These are phyloP conservation scores for Apus apus DNA, from an alignment of 2,113 vertebrate species.

Conservation along the genomic window DNA sequence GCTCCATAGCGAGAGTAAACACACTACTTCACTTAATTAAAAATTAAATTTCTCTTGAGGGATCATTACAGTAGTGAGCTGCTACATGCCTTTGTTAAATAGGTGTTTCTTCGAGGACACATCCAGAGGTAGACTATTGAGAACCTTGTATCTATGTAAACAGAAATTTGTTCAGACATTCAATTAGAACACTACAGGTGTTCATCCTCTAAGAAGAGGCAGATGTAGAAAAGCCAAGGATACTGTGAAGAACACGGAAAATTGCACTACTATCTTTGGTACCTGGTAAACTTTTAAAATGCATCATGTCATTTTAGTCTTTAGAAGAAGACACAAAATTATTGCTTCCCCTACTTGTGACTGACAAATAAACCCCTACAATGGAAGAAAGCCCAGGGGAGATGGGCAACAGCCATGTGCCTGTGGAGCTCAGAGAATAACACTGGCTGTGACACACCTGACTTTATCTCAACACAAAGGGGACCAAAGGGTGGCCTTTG, in stretches of 20 bases:
- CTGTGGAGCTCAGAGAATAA: neutral
- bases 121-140: slow-evolving; percentile 5
- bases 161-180: slow-evolving; percentile 48
- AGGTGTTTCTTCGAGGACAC: slow-evolving; percentile 61
- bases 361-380: neutral
- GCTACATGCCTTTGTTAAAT: slow-evolving; percentile 38
- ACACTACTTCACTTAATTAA: slow-evolving; percentile 77
- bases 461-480: neutral
- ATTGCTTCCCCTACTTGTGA: neutral
- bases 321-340: neutral
- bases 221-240: neutral
- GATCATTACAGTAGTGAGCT: slow-evolving; percentile 54
- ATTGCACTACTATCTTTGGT: neutral
- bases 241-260: slow-evolving; percentile 17
- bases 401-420: fast-evolving
- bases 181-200: neutral
- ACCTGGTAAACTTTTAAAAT: neutral
- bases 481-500: neutral
- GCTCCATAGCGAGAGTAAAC: slow-evolving; percentile 70
- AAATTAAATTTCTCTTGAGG: slow-evolving; percentile 78
- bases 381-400: neutral
- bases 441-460: fast-evolving
- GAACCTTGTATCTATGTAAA: slow-evolving; percentile 32
- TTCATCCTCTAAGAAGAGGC: slow-evolving; percentile 7
- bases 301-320: neutral